These are phyloP conservation scores for Scolopax rusticola DNA, from an alignment of 2,797 vertebrate species.

Conservation along the genomic window DNA sequence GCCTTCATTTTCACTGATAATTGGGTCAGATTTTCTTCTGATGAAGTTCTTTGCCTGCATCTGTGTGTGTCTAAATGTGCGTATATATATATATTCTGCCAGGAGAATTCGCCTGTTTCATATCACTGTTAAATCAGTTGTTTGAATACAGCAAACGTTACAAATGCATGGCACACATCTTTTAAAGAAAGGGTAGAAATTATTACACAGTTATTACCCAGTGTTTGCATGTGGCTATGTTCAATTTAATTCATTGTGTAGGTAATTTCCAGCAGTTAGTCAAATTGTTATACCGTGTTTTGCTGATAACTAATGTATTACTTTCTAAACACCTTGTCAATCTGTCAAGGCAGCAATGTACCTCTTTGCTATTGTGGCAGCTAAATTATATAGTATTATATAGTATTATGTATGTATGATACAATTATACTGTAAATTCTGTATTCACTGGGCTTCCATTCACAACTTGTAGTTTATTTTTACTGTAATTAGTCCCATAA, in stretches of 20 bases:
- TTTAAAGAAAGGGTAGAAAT: not conserved
- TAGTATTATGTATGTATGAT: not conserved
- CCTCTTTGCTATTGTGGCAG: not conserved
- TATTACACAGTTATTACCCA: not conserved
- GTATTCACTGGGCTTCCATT: slow-evolving; percentile 20
- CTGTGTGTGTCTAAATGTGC: accelerated
- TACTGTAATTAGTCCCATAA: not conserved
- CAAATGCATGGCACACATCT: not conserved
- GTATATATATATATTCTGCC: not conserved
- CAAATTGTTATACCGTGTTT: not conserved
- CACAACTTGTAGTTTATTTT: not conserved
- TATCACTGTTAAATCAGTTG: not conserved
- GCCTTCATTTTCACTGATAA: not conserved
- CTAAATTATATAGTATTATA: slow-evolving; percentile 2
- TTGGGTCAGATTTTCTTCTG: not conserved
- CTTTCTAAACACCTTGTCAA: not conserved
- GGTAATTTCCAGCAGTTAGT: not conserved
- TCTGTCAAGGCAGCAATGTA: not conserved
- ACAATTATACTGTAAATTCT: slow-evolving; percentile 33
- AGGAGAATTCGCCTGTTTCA: not conserved
- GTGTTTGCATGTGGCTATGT: not conserved
- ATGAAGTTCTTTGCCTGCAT: not conserved
- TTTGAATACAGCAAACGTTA: not conserved
- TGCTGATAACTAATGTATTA: slow-evolving; percentile 23
- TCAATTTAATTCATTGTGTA: slow-evolving; percentile 22